A percentile compares a stretch with the other conserved stretches of the same genome.
phyloP scores from a whole-genome alignment of 2,797 vertebrate genomes.

The Argentina silus region DNA sequence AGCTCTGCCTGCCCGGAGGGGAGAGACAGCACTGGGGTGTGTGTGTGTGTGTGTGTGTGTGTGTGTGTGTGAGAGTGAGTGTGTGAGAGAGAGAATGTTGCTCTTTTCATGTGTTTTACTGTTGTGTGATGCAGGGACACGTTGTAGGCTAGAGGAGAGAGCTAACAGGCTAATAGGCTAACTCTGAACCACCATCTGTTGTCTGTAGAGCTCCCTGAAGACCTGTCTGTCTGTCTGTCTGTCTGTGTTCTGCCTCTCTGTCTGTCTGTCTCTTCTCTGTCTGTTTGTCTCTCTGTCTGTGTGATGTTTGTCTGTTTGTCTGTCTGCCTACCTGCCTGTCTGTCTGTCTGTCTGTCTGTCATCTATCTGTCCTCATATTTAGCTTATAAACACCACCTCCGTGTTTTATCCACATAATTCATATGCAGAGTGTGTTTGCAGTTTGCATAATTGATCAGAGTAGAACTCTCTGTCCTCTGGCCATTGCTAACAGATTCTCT shows the following conservation, averaged over 20 bases:
- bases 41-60: background rate
- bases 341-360: background rate
- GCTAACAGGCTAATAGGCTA: background rate
- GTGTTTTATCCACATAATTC: conserved; percentile 43
- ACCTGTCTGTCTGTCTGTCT: conserved; percentile 5
- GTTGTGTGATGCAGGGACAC: background rate
- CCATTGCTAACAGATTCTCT: conserved; percentile 40
- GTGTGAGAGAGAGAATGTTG: background rate
- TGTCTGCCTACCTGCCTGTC: conserved; percentile 32
- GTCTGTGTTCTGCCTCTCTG: conserved; percentile 37
- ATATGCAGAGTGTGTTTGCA: conserved; percentile 45
- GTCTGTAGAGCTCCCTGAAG: too few relatives aligned
- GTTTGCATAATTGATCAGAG: conserved; percentile 35
- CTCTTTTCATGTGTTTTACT: background rate
- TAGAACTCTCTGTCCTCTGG: conserved; percentile 57
- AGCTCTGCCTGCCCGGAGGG: conserved; percentile 7
- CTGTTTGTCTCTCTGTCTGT: conserved; percentile 31
- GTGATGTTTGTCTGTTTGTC: background rate
- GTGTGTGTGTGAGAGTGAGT: background rate
- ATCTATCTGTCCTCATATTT: too few relatives aligned
- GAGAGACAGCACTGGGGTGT: background rate
- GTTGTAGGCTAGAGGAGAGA: background rate
- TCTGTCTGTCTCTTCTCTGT: conserved; percentile 20
- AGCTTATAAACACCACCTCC: too few relatives aligned
- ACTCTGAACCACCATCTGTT: background rate